A percentile compares a stretch with the other conserved stretches of the same genome.
Conservation (phyloP, 2,888 invertebrate species). For the Drosophila emarginata region DNA sequence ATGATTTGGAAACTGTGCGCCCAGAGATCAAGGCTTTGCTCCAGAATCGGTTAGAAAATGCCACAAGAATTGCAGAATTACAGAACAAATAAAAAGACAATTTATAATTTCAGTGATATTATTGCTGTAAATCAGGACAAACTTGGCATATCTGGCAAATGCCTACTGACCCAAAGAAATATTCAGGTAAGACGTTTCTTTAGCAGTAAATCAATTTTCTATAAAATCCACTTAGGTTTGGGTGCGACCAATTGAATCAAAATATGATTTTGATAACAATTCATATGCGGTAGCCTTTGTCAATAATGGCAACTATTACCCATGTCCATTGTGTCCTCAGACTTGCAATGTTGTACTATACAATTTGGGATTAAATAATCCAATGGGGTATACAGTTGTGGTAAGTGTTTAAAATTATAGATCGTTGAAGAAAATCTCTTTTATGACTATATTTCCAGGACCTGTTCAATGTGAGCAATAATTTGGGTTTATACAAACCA, state of each 20-base stretch:
- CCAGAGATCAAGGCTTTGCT: conserved; percentile 85
- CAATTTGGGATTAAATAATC: conserved; percentile 78
- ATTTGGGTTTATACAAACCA: conserved; percentile 34
- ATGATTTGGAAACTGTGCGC: conserved; percentile 85
- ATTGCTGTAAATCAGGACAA: conserved; percentile 88
- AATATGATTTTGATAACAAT: conserved; percentile 64
- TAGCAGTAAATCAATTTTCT: background rate
- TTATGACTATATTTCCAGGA: conserved; percentile 43
- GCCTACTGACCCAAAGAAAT: conserved; percentile 79
- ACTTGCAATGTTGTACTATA: conserved; percentile 76
- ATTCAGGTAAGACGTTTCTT: conserved; percentile 65
- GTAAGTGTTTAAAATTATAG: conserved; percentile 51
- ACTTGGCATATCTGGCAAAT: conserved; percentile 85
- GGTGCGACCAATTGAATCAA: conserved; percentile 82
- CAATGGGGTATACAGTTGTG: conserved; percentile 74
- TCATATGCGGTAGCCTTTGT: conserved; percentile 83
- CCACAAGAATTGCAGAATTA: too few species aligned
- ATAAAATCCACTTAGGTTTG: conserved; percentile 73
- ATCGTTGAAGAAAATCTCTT: background rate
- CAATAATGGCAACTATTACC: conserved; percentile 36
- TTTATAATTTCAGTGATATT: conserved; percentile 76
- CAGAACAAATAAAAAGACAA: too few species aligned
- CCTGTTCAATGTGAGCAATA: conserved; percentile 51
- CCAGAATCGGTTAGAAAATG: conserved; percentile 83
- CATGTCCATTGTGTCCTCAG: conserved; percentile 73